phyloP scores from a whole-genome alignment of 2,888 invertebrate species.

The Pollenia amentaria region DNA sequence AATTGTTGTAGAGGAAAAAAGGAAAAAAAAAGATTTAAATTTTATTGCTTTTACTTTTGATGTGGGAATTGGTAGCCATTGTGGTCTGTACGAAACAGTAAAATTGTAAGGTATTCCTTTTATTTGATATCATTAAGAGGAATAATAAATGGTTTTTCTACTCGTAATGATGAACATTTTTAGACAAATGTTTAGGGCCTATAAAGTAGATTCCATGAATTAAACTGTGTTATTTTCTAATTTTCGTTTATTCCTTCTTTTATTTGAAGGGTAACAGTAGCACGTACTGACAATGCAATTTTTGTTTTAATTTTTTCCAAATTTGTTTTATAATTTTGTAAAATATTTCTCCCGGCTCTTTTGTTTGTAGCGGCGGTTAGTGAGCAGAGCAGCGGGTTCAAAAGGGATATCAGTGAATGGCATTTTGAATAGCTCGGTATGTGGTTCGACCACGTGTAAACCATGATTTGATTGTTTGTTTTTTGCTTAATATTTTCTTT shows the following conservation, averaged over 20 bases:
- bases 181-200: constrained; percentile 64
- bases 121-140: constrained; percentile 45
- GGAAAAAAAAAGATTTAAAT: constrained; percentile 62
- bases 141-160: constrained; percentile 51
- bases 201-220: constrained; percentile 43
- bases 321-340: constrained; percentile 35
- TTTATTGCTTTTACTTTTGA: constrained; percentile 53
- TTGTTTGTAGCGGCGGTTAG: constrained; percentile 8
- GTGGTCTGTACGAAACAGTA: constrained; percentile 55
- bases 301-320: constrained; percentile 28
- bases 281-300: constrained; percentile 67
- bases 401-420: not conserved
- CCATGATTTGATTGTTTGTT: constrained; percentile 57
- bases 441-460: constrained; percentile 73
- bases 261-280: constrained; percentile 59
- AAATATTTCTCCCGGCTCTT: constrained; percentile 27
- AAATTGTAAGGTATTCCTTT: constrained; percentile 22
- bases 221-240: constrained; percentile 15
- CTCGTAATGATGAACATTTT: constrained; percentile 56
- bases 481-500: constrained; percentile 25
- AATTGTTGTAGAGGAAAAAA: constrained; percentile 36
- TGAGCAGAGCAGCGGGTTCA: not conserved
- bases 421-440: constrained; percentile 61
- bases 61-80: constrained; percentile 66
- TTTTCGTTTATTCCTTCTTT: not conserved